Conservation (phyloP, 2,113 vertebrate species). For the Tympanuchus pallidicinctus region DNA sequence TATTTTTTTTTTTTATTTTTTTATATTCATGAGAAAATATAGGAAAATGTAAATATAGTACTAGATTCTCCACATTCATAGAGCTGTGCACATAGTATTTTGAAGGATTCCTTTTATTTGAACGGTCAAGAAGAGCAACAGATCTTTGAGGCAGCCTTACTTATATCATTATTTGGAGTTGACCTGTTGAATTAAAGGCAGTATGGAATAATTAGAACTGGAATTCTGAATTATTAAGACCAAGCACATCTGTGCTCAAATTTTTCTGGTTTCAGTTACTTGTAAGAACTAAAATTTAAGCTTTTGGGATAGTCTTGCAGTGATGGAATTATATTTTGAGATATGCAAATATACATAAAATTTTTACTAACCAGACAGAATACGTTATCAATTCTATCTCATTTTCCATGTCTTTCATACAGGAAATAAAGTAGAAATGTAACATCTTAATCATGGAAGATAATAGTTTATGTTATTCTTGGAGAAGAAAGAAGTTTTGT, state of each 20-base stretch:
- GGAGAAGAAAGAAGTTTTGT: background rate
- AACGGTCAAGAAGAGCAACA: background rate
- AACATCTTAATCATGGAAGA: background rate
- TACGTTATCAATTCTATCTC: background rate
- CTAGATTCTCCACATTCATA: background rate
- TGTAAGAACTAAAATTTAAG: background rate
- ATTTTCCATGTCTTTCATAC: background rate
- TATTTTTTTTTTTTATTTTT: background rate
- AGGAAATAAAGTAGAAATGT: background rate
- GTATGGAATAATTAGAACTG: background rate
- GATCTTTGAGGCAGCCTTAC: background rate
- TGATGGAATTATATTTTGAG: slow-evolving; percentile 2
- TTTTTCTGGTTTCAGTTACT: background rate
- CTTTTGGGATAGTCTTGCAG: background rate
- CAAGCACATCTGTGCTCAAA: background rate
- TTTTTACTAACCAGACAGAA: background rate
- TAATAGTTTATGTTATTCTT: background rate
- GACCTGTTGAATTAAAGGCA: background rate
- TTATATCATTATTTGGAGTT: background rate
- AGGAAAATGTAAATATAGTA: background rate
- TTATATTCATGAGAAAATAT: background rate
- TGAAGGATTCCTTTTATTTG: background rate
- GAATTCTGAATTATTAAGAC: background rate
- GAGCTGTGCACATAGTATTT: background rate
- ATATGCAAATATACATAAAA: slow-evolving; percentile 4